These are phyloP conservation scores for Lycocorax pyrrhopterus DNA, from an alignment of 2,113 vertebrate genomes.

Conservation along the genomic window DNA sequence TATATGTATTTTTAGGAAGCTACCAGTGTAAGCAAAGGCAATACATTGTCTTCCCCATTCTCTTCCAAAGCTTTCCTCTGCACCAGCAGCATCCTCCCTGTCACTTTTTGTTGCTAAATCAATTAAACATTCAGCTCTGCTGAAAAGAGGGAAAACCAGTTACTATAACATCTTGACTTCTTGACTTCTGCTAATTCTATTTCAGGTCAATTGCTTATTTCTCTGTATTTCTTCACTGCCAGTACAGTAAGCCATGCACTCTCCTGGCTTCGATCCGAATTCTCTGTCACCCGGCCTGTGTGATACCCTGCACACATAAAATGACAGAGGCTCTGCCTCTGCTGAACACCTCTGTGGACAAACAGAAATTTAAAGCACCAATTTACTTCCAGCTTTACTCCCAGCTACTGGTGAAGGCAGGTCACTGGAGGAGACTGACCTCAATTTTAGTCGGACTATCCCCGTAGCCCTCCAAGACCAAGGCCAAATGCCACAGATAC, in stretches of 20 bases:
- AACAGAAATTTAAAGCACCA: not conserved
- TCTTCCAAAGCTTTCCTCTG: not conserved
- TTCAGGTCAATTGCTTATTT: not conserved
- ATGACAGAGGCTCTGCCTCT: not conserved
- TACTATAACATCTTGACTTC: not conserved
- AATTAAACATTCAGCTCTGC: not conserved
- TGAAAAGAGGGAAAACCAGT: not conserved
- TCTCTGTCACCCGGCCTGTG: not conserved
- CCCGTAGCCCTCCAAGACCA: not conserved
- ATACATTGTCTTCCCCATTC: not conserved
- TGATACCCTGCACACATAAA: not conserved
- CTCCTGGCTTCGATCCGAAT: not conserved
- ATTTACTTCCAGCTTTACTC: not conserved
- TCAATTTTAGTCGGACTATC: not conserved
- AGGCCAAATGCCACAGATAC: not conserved
- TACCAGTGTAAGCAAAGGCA: not conserved
- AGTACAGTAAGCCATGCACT: not conserved
- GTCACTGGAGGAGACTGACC: not conserved
- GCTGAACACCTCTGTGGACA: not conserved
- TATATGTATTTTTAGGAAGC: not conserved
- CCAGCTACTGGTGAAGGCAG: not conserved
- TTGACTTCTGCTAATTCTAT: not conserved
- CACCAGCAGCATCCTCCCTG: not conserved
- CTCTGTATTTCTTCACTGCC: not conserved
- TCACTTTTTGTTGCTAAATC: not conserved